Evolutionary conservation across 2,888 invertebrate species (phyloP), one percentile per base, ranked within the genome.

Genomic region (Trissolcus japonicus): DNA sequence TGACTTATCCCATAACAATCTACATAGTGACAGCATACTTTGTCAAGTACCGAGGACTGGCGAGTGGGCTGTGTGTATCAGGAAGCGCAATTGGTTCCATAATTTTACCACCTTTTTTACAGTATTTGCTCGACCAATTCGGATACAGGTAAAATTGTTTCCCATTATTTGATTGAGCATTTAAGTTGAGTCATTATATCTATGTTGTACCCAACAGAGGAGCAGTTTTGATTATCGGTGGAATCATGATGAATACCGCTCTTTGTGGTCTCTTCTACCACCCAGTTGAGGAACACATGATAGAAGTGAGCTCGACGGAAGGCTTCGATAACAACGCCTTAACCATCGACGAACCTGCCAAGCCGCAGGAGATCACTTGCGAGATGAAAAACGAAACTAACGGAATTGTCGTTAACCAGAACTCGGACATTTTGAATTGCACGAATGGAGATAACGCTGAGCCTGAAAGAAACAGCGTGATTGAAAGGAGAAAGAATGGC

Each of bases 11-110:
- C 1, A 95, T 96, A 1, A 96, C 96, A 0, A 95, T 96, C 43
- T 96, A 96, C 89, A 95, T 96, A 80, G 96, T 96, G 80, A 95
- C 95, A 65, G 94, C 95, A 74, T 96, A 96, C 89, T 96, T 96
- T 88, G 93, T 94, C 56, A 92, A 92, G 60, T 90, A 93, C 1
- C 91, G 96, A 21, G 96, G 96, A 0, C 90, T 96, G 21, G 96
- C 96, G 51, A 96, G 95, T 88, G 96, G 96, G 0, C 92, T 96
- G n/a, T 96, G 96, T 84, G 95, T 96, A 90, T 96, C 95, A 0
- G 96, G 96, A 9, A 95, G 95, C 80, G 95, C 95, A 0, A 92
- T 96, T 79, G 96, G 96, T 4, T 95, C 95, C 57, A 95, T 96
- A 80, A 93, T 96, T 19, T 90, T 96, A 79, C 96, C 96, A 21